Evolutionary conservation across 2,113 vertebrate genomes (phyloP).

Genomic region (Gila orcuttii): DNA sequence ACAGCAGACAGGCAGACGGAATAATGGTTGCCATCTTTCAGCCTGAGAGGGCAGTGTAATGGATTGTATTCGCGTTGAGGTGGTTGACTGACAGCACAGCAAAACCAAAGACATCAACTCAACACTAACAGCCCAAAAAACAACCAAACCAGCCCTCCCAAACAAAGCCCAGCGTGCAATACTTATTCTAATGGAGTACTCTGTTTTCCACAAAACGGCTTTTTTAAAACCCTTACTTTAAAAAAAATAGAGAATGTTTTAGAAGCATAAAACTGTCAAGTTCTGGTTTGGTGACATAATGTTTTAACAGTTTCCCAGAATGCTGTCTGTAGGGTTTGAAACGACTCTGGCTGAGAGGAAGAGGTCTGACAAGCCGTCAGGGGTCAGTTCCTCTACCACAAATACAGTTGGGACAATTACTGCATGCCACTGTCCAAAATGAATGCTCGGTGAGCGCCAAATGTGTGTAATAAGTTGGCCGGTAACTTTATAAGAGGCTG

Average conservation of each 20-base stretch:
- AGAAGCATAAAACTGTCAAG: neutral
- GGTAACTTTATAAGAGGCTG: conserved; percentile 15
- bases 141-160: neutral
- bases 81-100: conserved; percentile 48
- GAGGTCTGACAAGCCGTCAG: conserved; percentile 9
- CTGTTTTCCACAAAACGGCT: conserved; percentile 6
- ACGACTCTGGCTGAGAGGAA: neutral
- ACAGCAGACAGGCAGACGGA: conserved; percentile 41
- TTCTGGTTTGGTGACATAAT: neutral
- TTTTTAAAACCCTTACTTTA: conserved; percentile 1
- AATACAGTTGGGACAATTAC: conserved; percentile 3
- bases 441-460: neutral
- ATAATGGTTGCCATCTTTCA: conserved; percentile 50
- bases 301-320: conserved; percentile 1
- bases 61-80: conserved; percentile 24
- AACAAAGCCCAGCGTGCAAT: conserved; percentile 29
- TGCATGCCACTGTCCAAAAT: neutral
- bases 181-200: neutral
- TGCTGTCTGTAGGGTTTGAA: neutral
- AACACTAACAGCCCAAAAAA: conserved; percentile 20
- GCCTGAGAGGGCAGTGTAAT: conserved; percentile 46
- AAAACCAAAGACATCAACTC: conserved; percentile 26
- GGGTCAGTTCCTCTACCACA: conserved; percentile 11
- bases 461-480: neutral
- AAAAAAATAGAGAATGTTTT: neutral